These are phyloP conservation scores for Sitodiplosis mosellana DNA, from an alignment of 1,140 invertebrate genomes.

Conservation along the genomic window DNA sequence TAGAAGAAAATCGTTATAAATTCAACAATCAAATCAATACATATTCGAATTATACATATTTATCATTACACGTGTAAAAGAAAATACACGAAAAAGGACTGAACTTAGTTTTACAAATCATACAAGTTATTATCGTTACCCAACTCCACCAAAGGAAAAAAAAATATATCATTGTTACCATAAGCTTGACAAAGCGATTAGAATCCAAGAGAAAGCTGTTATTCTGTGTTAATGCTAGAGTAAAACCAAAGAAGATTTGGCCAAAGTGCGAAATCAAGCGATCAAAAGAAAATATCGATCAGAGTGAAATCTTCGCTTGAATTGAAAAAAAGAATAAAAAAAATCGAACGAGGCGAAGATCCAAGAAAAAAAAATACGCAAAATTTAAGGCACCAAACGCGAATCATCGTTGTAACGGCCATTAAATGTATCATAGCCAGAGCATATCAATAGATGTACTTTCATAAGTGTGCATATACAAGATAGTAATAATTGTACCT, in stretches of 20 bases:
- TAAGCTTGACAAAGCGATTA: no score
- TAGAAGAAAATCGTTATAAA: conserved; percentile 1
- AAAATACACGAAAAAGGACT: neutral
- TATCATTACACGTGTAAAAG: neutral
- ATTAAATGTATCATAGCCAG: neutral
- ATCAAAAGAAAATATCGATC: no score
- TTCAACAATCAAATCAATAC: conserved; percentile 1
- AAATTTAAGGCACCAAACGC: neutral
- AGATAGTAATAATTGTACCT: conserved; percentile 8
- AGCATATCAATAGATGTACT: neutral
- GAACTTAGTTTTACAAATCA: conserved; percentile 3
- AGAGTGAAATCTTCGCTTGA: neutral
- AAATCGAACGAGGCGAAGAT: neutral
- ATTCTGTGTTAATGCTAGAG: no score
- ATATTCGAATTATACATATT: neutral
- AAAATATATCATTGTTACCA: neutral
- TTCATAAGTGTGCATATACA: neutral
- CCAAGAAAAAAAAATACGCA: neutral
- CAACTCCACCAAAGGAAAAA: neutral
- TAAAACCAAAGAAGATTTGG: no score
- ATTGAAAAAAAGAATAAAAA: neutral
- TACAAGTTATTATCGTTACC: conserved; percentile 2
- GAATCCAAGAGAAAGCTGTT: no score
- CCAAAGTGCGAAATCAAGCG: no score
- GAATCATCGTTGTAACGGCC: neutral